Percentiles rank a stretch among this genome's conserved stretches.
phyloP scores from a whole-genome alignment of 2,113 vertebrate genomes.

The Psettodes erumei region DNA sequence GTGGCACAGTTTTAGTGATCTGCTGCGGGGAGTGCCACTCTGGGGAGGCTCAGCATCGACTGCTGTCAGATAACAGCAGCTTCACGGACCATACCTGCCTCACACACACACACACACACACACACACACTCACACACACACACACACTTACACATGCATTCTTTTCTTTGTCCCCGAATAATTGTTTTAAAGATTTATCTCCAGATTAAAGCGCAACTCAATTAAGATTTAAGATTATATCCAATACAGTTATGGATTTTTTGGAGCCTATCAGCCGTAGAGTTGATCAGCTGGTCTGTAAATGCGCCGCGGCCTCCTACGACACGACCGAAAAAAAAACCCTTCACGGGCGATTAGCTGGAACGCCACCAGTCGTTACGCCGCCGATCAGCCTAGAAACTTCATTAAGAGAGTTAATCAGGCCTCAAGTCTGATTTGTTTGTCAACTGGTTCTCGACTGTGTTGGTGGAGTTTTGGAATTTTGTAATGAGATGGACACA shows the following conservation, averaged over 20 bases:
- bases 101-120: background rate
- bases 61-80: constrained; percentile 29
- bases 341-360: constrained; percentile 48
- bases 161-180: constrained; percentile 8
- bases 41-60: constrained; percentile 5
- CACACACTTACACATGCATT: background rate
- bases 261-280: constrained; percentile 2
- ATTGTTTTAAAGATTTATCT: constrained; percentile 25
- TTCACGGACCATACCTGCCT: constrained; percentile 1
- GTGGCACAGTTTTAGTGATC: constrained; percentile 29
- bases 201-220: constrained; percentile 41
- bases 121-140: background rate
- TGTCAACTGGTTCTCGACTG: constrained; percentile 43
- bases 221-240: constrained; percentile 41
- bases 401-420: constrained; percentile 66
- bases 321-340: constrained; percentile 17
- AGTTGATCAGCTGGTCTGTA: constrained; percentile 32
- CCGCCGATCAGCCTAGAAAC: constrained; percentile 59
- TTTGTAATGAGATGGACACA: constrained; percentile 12
- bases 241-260: constrained; percentile 26
- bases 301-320: constrained; percentile 29
- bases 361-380: constrained; percentile 36
- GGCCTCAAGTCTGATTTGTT: constrained; percentile 48
- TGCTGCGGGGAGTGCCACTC: constrained; percentile 2
- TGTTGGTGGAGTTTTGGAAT: background rate